phyloP scores from a whole-genome alignment of 2,113 vertebrate genomes.

The Scartelaos histophorus region DNA sequence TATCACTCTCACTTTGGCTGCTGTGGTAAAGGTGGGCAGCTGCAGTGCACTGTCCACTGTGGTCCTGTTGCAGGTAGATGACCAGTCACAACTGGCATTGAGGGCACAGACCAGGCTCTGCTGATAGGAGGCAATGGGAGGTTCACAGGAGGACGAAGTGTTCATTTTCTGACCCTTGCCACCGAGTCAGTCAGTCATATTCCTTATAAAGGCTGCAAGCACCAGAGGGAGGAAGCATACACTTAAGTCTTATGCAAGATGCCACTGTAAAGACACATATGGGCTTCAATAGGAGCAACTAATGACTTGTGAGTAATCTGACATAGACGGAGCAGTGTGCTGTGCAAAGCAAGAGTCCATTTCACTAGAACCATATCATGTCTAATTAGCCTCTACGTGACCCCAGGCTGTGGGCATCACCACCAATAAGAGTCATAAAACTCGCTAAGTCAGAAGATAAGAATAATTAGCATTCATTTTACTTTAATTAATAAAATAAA shows the following conservation, averaged over 20 bases:
- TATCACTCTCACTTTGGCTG: constrained; percentile 64
- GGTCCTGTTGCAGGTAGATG: constrained; percentile 39
- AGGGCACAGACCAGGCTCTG: constrained; percentile 30
- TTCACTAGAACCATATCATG: constrained; percentile 13
- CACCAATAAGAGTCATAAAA: not conserved
- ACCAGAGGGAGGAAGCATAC: constrained; percentile 2
- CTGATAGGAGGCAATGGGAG: constrained; percentile 32
- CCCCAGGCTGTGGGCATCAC: not conserved
- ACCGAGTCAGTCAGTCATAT: constrained; percentile 25
- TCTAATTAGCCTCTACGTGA: constrained; percentile 2
- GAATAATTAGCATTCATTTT: not conserved
- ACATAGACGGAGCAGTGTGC: constrained; percentile 11
- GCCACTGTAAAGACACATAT: constrained; percentile 11
- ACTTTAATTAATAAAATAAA: not conserved
- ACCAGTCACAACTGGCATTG: constrained; percentile 48
- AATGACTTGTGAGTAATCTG: constrained; percentile 5
- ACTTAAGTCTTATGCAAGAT: not conserved
- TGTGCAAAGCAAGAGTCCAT: not conserved
- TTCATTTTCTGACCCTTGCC: constrained; percentile 54
- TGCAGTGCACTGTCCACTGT: constrained; percentile 21
- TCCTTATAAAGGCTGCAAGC: constrained; percentile 10
- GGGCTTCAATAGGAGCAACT: constrained; percentile 30
- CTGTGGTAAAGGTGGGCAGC: constrained; percentile 65
- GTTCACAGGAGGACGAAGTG: constrained; percentile 28
- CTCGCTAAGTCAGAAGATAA: not conserved